Evolutionary conservation across 2,888 invertebrate species (phyloP).

Genomic region (Endomychus coccineus): DNA sequence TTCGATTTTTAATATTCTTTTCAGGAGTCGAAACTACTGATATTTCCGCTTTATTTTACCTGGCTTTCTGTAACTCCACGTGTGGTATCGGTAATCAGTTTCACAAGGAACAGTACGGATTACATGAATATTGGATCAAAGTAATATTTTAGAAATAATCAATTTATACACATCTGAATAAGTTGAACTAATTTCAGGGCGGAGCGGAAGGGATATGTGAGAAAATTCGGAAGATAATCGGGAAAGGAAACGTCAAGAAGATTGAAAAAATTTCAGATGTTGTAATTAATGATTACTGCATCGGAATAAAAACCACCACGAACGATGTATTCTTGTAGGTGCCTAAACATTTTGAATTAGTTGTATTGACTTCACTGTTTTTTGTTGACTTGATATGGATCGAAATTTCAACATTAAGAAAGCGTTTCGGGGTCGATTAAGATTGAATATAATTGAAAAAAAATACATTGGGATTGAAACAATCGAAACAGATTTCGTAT

Average conservation of each 20-base stretch:
- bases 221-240: slow-evolving; percentile 21
- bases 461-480: no score
- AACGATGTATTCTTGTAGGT: slow-evolving; percentile 21
- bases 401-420: no score
- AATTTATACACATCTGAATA: slow-evolving; percentile 4
- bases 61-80: slow-evolving; percentile 30
- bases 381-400: no score
- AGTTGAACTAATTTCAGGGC: slow-evolving; percentile 20
- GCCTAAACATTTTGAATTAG: slow-evolving; percentile 6
- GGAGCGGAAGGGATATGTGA: slow-evolving; percentile 25
- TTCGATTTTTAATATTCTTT: slow-evolving; percentile 13
- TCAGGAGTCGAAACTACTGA: slow-evolving; percentile 27
- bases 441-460: no score
- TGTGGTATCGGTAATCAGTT: slow-evolving; percentile 25
- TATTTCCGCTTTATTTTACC: slow-evolving; percentile 30
- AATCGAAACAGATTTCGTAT: no score
- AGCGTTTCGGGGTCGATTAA: no score
- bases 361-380: no score
- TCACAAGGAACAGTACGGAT: slow-evolving; percentile 19
- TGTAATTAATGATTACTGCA: slow-evolving; percentile 13
- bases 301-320: slow-evolving; percentile 21
- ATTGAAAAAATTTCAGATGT: slow-evolving; percentile 23
- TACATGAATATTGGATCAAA: slow-evolving; percentile 23
- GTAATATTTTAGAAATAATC: no score
- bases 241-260: slow-evolving; percentile 17